phyloP scores from a whole-genome alignment of 2,888 invertebrate genomes.

The Atethmia centrago region DNA sequence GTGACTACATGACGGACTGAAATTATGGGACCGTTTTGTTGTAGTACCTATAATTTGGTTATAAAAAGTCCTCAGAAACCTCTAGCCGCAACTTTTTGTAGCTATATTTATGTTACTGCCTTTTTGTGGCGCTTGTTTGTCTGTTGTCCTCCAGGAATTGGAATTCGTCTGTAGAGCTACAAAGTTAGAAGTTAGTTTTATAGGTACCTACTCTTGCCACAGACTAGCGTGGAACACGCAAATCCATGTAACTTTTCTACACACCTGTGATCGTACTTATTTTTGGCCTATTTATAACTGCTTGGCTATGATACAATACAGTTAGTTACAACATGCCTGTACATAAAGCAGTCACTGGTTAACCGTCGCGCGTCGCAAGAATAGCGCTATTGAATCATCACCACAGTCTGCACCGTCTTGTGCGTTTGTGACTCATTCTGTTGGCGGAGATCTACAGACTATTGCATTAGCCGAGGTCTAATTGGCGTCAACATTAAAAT shows the following conservation, averaged over 20 bases:
- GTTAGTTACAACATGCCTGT: constrained; percentile 45
- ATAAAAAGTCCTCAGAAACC: constrained; percentile 33
- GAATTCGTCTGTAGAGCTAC: constrained; percentile 30
- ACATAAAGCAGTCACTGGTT: constrained; percentile 46
- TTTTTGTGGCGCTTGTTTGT: constrained; percentile 31
- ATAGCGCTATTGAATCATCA: constrained; percentile 66
- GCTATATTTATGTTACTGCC: constrained; percentile 25
- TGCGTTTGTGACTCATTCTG: constrained; percentile 56
- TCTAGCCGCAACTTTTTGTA: constrained; percentile 27
- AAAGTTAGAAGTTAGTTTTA: constrained; percentile 46
- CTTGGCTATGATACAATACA: constrained; percentile 44
- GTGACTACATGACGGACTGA: constrained; percentile 50
- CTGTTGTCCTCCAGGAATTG: constrained; percentile 32
- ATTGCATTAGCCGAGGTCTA: constrained; percentile 59
- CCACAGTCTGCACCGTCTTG: constrained; percentile 45
- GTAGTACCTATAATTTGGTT: constrained; percentile 33
- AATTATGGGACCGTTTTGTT: constrained; percentile 52
- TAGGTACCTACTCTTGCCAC: constrained; percentile 20
- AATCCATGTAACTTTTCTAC: constrained; percentile 34
- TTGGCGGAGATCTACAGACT: constrained; percentile 50
- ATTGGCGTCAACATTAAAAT: constrained; percentile 44
- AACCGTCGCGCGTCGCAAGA: constrained; percentile 53
- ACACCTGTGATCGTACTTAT: constrained; percentile 38
- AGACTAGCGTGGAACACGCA: constrained; percentile 43
- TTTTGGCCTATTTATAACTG: constrained; percentile 45